These are phyloP conservation scores for Arctopsyche grandis DNA, from an alignment of 1,140 invertebrate genomes.

Conservation along the genomic window DNA sequence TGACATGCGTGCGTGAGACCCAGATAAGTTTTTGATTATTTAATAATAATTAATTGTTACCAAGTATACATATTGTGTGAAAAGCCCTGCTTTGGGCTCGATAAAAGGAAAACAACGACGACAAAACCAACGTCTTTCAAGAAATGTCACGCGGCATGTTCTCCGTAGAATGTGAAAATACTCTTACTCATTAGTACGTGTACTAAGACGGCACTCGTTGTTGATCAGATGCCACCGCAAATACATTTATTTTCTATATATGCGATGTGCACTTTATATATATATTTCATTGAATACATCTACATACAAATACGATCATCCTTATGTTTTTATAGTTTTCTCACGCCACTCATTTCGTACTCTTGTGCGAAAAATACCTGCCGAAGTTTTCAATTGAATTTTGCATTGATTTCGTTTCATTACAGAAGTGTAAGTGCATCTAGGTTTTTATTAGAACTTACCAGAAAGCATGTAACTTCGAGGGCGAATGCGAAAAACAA, in stretches of 20 bases:
- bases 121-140: slow-evolving; percentile 27
- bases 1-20: neutral
- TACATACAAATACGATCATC: no score
- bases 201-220: slow-evolving; percentile 3
- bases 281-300: neutral
- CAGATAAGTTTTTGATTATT: slow-evolving; percentile 4
- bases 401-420: neutral
- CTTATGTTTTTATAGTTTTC: no score
- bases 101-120: slow-evolving; percentile 21
- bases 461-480: neutral
- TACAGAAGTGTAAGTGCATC: neutral
- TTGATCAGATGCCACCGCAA: slow-evolving; percentile 14
- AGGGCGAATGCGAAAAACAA: slow-evolving; percentile 23
- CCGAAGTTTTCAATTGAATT: neutral
- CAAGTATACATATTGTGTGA: neutral
- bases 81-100: neutral
- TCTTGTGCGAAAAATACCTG: neutral
- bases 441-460: slow-evolving; percentile 14
- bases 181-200: slow-evolving; percentile 47
- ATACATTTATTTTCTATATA: slow-evolving; percentile 1
- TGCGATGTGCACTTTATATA: neutral
- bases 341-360: no score
- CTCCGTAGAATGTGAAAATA: slow-evolving; percentile 36
- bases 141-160: slow-evolving; percentile 47
- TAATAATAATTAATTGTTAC: neutral